Evolutionary conservation across 2,888 invertebrate species (phyloP).

Genomic region (Tetranychus truncatus): DNA sequence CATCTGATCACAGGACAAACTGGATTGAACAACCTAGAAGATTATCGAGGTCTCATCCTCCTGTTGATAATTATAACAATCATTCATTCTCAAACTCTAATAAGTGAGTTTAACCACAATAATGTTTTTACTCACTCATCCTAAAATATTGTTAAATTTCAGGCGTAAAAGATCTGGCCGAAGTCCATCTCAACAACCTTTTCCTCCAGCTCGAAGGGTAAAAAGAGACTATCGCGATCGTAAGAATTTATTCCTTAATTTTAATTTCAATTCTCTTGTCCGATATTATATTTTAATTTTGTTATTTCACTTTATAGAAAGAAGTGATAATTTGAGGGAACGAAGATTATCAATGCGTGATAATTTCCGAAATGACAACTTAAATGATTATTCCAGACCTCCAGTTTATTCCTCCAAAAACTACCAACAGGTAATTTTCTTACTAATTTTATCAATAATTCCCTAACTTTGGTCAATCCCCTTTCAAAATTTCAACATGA

Average conservation of each 20-base stretch:
- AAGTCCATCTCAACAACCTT: neutral
- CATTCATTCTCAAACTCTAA: neutral
- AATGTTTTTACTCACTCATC: neutral
- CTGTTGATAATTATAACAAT: neutral
- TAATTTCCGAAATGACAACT: neutral
- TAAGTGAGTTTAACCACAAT: neutral
- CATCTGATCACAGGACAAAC: neutral
- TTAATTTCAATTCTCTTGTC: neutral
- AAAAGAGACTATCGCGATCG: constrained; percentile 2
- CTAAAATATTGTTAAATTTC: neutral
- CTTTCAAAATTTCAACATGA: neutral
- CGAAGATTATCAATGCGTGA: neutral
- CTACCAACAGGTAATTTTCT: neutral
- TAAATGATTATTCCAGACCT: constrained; percentile 5
- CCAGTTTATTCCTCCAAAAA: neutral
- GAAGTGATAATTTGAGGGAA: neutral
- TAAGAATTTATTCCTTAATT: neutral
- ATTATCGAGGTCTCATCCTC: neutral
- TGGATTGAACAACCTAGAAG: neutral
- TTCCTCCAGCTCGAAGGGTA: neutral
- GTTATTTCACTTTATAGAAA: neutral
- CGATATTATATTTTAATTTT: neutral
- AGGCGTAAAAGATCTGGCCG: constrained; percentile 8
- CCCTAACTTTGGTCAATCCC: neutral
- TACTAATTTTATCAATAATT: neutral